A percentile compares a stretch with the other conserved stretches of the same genome.
phyloP scores from a whole-genome alignment of 2,797 vertebrate species.

The Gila robusta region DNA sequence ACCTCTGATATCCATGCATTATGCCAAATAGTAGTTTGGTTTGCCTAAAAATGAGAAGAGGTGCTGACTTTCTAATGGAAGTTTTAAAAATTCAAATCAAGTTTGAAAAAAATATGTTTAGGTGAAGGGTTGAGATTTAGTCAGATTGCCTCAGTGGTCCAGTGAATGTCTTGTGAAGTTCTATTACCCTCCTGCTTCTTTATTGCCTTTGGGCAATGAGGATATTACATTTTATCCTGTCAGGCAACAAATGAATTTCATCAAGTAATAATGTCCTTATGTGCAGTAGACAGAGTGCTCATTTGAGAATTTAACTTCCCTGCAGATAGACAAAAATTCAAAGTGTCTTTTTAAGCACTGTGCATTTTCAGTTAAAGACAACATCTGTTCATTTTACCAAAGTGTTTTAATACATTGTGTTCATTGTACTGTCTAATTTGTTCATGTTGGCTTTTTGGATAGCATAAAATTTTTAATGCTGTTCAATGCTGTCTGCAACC shows the following conservation, averaged over 20 bases:
- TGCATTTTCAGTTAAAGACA: constrained; percentile 3
- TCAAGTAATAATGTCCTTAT: constrained; percentile 67
- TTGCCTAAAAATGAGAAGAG: background rate
- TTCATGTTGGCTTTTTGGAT: background rate
- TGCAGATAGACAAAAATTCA: constrained; percentile 23
- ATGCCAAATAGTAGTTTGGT: background rate
- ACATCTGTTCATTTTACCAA: background rate
- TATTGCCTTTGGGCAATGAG: constrained; percentile 27
- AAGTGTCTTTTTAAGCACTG: background rate
- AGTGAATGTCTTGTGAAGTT: constrained; percentile 32
- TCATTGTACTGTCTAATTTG: background rate
- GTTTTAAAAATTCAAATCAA: too few species aligned
- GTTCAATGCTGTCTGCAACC: background rate
- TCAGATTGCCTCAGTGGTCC: constrained; percentile 39
- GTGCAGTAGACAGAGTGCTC: constrained; percentile 62
- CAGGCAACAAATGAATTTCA: constrained; percentile 63
- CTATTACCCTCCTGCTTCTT: constrained; percentile 39
- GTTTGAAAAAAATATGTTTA: background rate
- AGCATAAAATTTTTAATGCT: background rate
- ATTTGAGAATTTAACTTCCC: constrained; percentile 61
- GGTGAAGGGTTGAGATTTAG: constrained; percentile 39
- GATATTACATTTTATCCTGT: constrained; percentile 56
- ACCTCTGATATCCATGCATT: background rate
- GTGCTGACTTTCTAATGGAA: constrained; percentile 17
- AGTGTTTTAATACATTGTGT: background rate